Conservation (phyloP, 2,888 invertebrate genomes). For the Aspidapion aeneum region DNA sequence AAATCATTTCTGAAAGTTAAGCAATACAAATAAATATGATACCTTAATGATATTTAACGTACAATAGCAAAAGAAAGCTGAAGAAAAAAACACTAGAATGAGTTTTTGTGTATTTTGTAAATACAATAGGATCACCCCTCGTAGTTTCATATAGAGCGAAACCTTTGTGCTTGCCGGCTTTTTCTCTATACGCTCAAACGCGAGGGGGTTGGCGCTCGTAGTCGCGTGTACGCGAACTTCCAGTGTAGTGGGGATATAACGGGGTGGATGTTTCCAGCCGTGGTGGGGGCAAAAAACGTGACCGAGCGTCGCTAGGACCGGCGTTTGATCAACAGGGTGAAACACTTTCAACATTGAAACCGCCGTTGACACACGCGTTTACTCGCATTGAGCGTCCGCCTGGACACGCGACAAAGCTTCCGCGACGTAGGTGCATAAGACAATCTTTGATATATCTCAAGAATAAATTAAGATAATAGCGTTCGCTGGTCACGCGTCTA, state of each 20-base stretch:
- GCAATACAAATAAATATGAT: no score
- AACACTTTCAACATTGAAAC: constrained; percentile 49
- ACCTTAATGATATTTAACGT: no score
- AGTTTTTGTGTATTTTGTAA: no score
- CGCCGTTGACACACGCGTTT: constrained; percentile 47
- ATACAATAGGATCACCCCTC: no score
- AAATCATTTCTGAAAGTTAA: no score
- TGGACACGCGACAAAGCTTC: constrained; percentile 37
- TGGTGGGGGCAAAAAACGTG: constrained; percentile 57
- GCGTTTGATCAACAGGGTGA: constrained; percentile 47
- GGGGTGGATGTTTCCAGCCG: constrained; percentile 41
- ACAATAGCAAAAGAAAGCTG: no score
- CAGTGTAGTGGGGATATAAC: constrained; percentile 48
- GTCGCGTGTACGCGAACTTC: constrained; percentile 46
- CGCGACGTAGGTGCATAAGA: neutral
- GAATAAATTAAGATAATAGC: neutral
- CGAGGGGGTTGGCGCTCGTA: constrained; percentile 6
- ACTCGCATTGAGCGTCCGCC: constrained; percentile 35
- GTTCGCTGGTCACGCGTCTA: neutral
- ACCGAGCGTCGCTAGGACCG: constrained; percentile 44
- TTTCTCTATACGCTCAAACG: neutral
- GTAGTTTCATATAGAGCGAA: no score
- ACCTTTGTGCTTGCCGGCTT: no score
- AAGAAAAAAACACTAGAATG: no score
- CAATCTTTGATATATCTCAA: neutral